These are phyloP conservation scores for Falco biarmicus DNA, from an alignment of 2,797 vertebrate species.

Conservation along the genomic window DNA sequence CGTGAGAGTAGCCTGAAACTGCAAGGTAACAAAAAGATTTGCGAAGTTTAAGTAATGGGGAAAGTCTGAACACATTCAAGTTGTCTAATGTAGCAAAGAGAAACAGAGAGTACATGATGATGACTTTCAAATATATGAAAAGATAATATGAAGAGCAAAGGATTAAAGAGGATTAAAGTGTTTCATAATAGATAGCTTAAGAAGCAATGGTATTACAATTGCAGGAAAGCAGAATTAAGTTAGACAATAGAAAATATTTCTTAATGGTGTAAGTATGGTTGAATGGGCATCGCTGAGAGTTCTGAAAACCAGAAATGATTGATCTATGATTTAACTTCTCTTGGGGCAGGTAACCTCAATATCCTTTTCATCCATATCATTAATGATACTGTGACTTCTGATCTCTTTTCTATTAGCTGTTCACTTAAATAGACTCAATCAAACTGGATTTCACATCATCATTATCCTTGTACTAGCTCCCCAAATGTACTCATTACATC, in stretches of 20 bases:
- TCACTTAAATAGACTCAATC: slow-evolving; percentile 47
- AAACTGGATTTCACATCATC: slow-evolving; percentile 41
- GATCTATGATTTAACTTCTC: not conserved
- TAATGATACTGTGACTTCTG: slow-evolving; percentile 33
- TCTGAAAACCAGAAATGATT: not conserved
- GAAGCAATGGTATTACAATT: not conserved
- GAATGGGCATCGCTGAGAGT: not conserved
- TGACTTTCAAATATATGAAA: not conserved
- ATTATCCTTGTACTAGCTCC: slow-evolving; percentile 29
- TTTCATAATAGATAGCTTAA: not conserved
- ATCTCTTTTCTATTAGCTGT: slow-evolving; percentile 50
- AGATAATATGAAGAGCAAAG: not conserved
- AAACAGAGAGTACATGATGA: not conserved
- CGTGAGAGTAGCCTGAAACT: not conserved
- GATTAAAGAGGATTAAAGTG: not conserved
- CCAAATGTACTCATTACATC: slow-evolving; percentile 44
- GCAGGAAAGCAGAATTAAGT: not conserved
- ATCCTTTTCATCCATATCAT: slow-evolving; percentile 22
- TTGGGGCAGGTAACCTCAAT: not conserved
- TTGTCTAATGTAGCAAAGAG: not conserved
- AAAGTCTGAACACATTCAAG: not conserved
- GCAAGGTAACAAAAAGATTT: not conserved
- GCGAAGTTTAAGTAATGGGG: not conserved
- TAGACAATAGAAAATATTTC: not conserved
- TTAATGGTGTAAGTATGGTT: not conserved